Conservation (phyloP, 2,797 vertebrate species). For the Rhabdomys pumilio region DNA sequence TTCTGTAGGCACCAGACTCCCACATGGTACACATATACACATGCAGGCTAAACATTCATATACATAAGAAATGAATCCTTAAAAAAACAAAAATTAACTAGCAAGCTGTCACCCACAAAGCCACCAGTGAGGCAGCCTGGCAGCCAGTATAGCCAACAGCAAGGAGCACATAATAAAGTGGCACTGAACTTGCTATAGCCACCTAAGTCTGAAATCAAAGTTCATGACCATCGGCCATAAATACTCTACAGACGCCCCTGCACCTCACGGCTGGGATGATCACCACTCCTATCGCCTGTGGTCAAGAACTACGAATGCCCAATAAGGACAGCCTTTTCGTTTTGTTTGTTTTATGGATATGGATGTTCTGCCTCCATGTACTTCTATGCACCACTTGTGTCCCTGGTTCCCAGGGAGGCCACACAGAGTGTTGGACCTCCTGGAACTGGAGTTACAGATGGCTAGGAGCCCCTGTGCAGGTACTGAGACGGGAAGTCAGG, state of each 20-base stretch:
- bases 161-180: not conserved
- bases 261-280: not conserved
- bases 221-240: not conserved
- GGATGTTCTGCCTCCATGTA: not conserved
- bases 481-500: not conserved
- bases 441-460: not conserved
- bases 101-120: not conserved
- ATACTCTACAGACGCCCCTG: not conserved
- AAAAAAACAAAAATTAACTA: not conserved
- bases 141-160: not conserved
- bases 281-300: too few species aligned
- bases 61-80: not conserved
- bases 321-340: not conserved
- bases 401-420: not conserved
- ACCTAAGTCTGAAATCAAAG: not conserved
- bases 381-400: not conserved
- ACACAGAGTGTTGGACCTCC: not conserved
- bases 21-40: not conserved
- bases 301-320: not conserved
- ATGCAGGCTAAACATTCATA: not conserved
- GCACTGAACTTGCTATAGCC: not conserved
- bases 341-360: not conserved
- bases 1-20: not conserved
- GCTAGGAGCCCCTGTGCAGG: too few species aligned
- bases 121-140: not conserved